Evolutionary conservation across 2,888 invertebrate genomes (phyloP), one percentile per base, ranked within the genome.

Genomic region (Meliscaeva auricollis): DNA sequence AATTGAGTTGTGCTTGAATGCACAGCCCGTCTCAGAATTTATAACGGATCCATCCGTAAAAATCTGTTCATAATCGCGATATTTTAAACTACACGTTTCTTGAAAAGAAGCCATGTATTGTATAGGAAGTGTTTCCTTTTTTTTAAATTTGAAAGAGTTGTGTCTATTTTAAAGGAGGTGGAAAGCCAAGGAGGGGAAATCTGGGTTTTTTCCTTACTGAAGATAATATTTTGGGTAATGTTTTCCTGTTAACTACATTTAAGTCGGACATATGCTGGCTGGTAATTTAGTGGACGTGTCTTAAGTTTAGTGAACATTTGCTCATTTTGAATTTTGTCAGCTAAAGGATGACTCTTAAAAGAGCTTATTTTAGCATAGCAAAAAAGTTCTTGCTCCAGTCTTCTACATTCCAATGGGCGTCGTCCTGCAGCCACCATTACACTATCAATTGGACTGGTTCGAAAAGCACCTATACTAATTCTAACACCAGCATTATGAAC

Each of bases 31-130:
- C 11, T 73, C 50, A 38, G 11, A n/a, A 11, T 38, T 13, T 32
- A 48, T n/a, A 13, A 73, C 50, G 2, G 60, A 73, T 35, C 72
- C 46, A 20, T 70, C 56, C 9, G 58, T 48, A 46, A 32, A 72
- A 1, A 50, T 73, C 38, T 60, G n/a, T 38, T 50, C 52, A 4
- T 8, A 62, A 8, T 8, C 5, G 4, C n/a, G 9, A 26, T 44
- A 62, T 0, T 9, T n/a, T 15, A 22, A 15, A n/a, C 8, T 22
- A 41, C 22, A 44, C 26, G 11, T 62, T 62, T 62, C 44, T 2
- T 13, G 41, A 15, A 44, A 44, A 8, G 13, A n/a, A 6, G 60
- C 11, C 2, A 41, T 44, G 8, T 13, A 26, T 26, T 62, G 7
- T 26, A 20, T 1, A 15, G 26, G n/a, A 15, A 13, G 58, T 3